These are phyloP conservation scores for Drosophila insularis DNA, from an alignment of 1,140 invertebrate species.

Conservation along the genomic window DNA sequence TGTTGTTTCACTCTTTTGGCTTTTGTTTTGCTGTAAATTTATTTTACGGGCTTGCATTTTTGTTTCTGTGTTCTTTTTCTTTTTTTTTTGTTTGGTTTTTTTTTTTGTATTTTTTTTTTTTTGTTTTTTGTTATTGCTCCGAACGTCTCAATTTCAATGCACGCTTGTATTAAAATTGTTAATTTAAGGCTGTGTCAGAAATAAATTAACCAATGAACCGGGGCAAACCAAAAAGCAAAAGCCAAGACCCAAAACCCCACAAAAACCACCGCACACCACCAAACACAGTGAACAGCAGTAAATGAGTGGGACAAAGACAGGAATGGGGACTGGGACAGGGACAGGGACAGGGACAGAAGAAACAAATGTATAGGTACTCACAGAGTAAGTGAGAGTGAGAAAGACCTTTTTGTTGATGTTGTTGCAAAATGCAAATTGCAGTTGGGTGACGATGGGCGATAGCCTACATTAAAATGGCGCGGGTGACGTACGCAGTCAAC, in stretches of 20 bases:
- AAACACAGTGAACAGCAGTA: neutral
- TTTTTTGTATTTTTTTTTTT: constrained; percentile 48
- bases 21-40: constrained; percentile 73
- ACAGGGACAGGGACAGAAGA: neutral
- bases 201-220: constrained; percentile 74
- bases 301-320: neutral
- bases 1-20: constrained; percentile 53
- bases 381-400: neutral
- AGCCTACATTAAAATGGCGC: constrained; percentile 51
- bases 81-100: constrained; percentile 49
- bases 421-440: constrained; percentile 47
- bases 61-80: constrained; percentile 32
- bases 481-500: constrained; percentile 26
- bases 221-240: constrained; percentile 27
- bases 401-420: constrained; percentile 1
- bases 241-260: constrained; percentile 28
- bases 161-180: constrained; percentile 71
- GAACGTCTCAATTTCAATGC: constrained; percentile 21
- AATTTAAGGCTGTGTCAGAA: constrained; percentile 73
- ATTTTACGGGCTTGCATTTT: constrained; percentile 69
- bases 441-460: constrained; percentile 30
- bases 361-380: neutral
- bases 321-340: neutral
- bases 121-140: constrained; percentile 24
- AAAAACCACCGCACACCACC: neutral